These are phyloP conservation scores for Menidia menidia DNA, from an alignment of 2,797 vertebrate species.

Conservation along the genomic window DNA sequence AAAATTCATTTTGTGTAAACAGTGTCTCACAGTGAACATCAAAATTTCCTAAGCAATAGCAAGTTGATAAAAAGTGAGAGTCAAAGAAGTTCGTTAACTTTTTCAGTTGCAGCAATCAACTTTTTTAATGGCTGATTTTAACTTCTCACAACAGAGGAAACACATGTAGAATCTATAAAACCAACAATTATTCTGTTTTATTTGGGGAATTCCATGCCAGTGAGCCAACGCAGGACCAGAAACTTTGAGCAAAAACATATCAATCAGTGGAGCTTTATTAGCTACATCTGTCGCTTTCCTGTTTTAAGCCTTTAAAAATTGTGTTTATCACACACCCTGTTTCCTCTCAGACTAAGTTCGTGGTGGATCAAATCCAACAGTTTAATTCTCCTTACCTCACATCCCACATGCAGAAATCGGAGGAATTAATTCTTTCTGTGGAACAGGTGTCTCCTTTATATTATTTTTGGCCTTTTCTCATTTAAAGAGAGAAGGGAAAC, in stretches of 20 bases:
- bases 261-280: slow-evolving; percentile 16
- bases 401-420: slow-evolving; percentile 1
- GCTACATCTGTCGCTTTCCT: slow-evolving; percentile 14
- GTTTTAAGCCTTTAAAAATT: not conserved
- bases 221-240: not conserved
- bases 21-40: too few species aligned
- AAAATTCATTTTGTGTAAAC: too few species aligned
- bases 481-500: not conserved
- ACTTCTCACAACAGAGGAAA: slow-evolving; percentile 1
- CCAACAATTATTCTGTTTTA: slow-evolving; percentile 20
- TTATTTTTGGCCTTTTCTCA: not conserved
- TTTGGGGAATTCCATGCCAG: not conserved
- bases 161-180: slow-evolving; percentile 23
- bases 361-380: slow-evolving; percentile 12
- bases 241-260: not conserved
- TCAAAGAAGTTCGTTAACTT: not conserved
- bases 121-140: slow-evolving; percentile 12
- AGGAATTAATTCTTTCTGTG: slow-evolving; percentile 1
- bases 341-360: slow-evolving; percentile 5
- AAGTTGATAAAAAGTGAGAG: not conserved
- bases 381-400: slow-evolving; percentile 23
- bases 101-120: not conserved
- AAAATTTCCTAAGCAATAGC: too few species aligned
- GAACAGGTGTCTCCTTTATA: not conserved
- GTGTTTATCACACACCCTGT: not conserved